Evolutionary conservation across 2,113 vertebrate genomes (phyloP).

Genomic region (Hemicordylus capensis): DNA sequence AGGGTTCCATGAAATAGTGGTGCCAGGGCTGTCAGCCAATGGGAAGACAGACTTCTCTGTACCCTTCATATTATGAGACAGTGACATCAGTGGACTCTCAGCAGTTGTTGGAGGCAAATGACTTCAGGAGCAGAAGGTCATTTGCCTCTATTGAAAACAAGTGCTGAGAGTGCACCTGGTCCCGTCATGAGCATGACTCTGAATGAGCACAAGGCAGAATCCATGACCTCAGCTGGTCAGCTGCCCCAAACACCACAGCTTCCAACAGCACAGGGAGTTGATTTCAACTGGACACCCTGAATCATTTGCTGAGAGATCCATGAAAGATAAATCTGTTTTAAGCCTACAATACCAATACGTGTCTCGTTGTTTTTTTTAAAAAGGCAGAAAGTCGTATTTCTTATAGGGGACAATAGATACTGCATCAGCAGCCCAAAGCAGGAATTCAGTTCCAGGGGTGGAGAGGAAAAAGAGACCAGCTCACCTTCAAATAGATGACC

Average conservation of each 20-base stretch:
- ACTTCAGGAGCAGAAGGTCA: too few species aligned
- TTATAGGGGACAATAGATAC: neutral
- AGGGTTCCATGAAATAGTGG: neutral
- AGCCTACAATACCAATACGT: neutral
- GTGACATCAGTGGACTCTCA: neutral
- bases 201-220: neutral
- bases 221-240: neutral
- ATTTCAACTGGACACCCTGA: neutral
- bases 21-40: neutral
- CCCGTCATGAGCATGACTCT: neutral
- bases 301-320: neutral
- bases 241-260: neutral
- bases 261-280: neutral
- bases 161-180: too few species aligned
- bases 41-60: too few species aligned
- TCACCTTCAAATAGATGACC: slow-evolving; percentile 91
- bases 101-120: neutral
- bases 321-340: neutral
- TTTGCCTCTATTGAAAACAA: too few species aligned
- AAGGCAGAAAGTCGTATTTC: neutral
- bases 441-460: neutral
- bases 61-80: too few species aligned
- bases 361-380: too few species aligned
- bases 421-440: neutral
- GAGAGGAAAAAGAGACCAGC: neutral